Evolutionary conservation across 2,888 invertebrate species (phyloP), one percentile per base, ranked within the genome.

Genomic region (Ferrisia virgata): DNA sequence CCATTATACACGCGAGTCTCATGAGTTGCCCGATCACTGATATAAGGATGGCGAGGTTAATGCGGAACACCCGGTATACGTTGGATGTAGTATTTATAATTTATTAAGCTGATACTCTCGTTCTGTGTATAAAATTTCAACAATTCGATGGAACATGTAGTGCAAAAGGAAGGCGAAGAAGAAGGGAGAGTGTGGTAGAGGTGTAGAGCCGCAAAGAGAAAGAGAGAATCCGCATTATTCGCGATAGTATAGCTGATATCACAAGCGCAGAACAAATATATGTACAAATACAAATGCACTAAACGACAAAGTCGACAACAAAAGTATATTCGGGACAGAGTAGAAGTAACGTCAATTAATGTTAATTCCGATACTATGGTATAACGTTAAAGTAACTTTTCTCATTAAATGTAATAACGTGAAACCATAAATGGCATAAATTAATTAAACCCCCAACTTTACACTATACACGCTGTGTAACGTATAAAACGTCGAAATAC

Each of bases 341-440:
- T n/a, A n/a, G n/a, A 76, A 76, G 33, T 76, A 36, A 76, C 72
- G 36, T 76, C 72, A 76, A 76, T 76, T 76, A 76, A 76, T 76
- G 72, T 76, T 76, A 76, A 76, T 76, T 36, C 36, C 72, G 72
- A 76, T 76, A 76, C 72, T 76, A 33, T 36, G 72, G 33, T 36
- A 76, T 33, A 69, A 69, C 72, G 72, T 76, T 76, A 36, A 76
- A 76, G 72, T 76, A 76, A 76, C 72, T 76, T 76, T 76, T 76
- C 72, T 76, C 72, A 76, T 76, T 76, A 76, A 76, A 76, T 36
- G 72, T 76, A 76, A 76, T 76, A 76, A 76, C 36, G 72, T 36
- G 33, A 36, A 76, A 76, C 72, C 72, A 76, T 76, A 76, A 76
- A 76, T 76, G 72, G 72, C 72, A 76, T 76, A 76, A 76, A 76